A percentile compares a stretch with the other conserved stretches of the same genome.
Evolutionary conservation across 2,113 vertebrate species (phyloP).

Genomic region (Dendropsophus ebraccatus): DNA sequence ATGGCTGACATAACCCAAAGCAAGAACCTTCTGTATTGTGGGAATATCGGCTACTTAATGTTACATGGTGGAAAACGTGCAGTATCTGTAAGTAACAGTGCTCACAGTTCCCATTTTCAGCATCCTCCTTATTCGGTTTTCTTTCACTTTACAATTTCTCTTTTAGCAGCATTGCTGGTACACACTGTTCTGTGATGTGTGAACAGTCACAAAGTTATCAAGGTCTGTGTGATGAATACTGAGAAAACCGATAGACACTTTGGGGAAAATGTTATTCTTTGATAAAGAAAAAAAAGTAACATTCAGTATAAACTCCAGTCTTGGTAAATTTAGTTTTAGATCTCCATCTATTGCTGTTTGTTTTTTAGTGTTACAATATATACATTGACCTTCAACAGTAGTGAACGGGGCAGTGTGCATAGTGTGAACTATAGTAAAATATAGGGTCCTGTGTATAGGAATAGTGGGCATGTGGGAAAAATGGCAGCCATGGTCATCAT

Average conservation of each 20-base stretch:
- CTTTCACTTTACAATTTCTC: neutral
- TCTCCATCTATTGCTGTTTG: neutral
- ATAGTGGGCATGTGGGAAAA: too few species aligned
- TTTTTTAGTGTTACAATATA: too few species aligned
- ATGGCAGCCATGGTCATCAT: too few species aligned
- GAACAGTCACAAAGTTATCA: neutral
- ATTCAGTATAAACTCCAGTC: neutral
- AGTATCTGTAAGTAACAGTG: too few species aligned
- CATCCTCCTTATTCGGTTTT: neutral
- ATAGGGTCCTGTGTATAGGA: too few species aligned
- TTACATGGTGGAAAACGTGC: too few species aligned
- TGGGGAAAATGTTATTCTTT: neutral
- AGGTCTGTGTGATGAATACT: neutral
- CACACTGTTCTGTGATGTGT: neutral
- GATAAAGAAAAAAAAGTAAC: neutral
- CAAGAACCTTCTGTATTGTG: too few species aligned
- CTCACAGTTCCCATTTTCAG: neutral
- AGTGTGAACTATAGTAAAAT: too few species aligned
- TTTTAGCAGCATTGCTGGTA: neutral
- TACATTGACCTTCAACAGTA: too few species aligned
- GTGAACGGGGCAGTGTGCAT: too few species aligned
- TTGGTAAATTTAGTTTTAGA: neutral
- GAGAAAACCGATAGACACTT: neutral
- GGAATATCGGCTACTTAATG: too few species aligned
- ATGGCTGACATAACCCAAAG: neutral